These are phyloP conservation scores for Rhabdomys pumilio DNA, from an alignment of 2,797 vertebrate species.

Conservation along the genomic window DNA sequence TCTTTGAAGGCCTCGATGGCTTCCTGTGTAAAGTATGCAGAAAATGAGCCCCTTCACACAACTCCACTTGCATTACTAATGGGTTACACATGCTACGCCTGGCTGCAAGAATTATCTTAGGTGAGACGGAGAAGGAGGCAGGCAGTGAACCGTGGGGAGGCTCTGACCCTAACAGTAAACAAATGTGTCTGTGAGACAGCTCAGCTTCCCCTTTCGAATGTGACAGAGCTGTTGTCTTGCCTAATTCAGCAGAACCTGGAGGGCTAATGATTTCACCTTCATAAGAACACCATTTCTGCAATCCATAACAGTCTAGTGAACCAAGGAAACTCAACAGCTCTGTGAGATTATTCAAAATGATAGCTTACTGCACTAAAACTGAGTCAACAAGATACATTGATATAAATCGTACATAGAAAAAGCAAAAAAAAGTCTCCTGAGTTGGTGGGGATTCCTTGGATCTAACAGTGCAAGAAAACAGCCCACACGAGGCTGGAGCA, in stretches of 20 bases:
- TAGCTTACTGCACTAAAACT: background rate
- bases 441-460: background rate
- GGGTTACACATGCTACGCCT: background rate
- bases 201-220: background rate
- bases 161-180: background rate
- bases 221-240: background rate
- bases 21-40: conserved; percentile 91
- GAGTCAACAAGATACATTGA: background rate
- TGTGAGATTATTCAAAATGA: conserved; percentile 12
- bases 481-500: background rate
- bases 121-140: background rate
- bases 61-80: conserved; percentile 3
- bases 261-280: background rate
- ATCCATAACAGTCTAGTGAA: background rate
- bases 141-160: background rate
- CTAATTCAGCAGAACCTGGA: background rate
- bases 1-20: conserved; percentile 99
- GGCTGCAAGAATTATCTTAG: background rate
- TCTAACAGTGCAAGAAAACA: background rate
- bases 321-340: background rate
- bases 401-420: background rate
- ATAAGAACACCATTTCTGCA: background rate
- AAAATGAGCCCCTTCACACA: conserved; percentile 23
- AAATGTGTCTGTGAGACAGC: background rate
- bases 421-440: background rate